Percentiles rank a stretch among this genome's conserved stretches.
Conservation (phyloP, 2,888 invertebrate species). For the Furcula furcula region DNA sequence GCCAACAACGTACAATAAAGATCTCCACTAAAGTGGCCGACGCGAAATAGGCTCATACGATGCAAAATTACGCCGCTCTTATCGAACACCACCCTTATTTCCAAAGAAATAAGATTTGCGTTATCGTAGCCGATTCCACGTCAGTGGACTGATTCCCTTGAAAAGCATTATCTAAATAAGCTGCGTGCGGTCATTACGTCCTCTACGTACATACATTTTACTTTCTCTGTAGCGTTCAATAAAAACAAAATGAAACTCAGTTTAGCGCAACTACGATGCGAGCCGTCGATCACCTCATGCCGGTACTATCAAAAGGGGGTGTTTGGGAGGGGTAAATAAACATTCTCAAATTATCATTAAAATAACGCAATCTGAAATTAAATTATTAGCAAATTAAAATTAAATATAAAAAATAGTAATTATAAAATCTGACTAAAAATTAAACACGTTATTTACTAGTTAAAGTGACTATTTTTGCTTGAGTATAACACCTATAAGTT, state of each 20-base stretch:
- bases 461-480: too few species aligned
- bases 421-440: background rate
- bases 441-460: too few species aligned
- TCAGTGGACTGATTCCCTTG: too few species aligned
- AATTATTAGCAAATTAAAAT: constrained; percentile 33
- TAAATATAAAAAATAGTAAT: background rate
- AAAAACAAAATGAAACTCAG: constrained; percentile 40
- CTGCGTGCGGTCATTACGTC: constrained; percentile 14
- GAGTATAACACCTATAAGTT: too few species aligned
- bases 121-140: too few species aligned
- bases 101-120: too few species aligned
- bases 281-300: constrained; percentile 49
- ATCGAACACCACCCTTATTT: too few species aligned
- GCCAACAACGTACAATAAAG: too few species aligned
- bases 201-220: constrained; percentile 74
- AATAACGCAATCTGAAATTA: constrained; percentile 53
- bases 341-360: constrained; percentile 34
- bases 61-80: too few species aligned
- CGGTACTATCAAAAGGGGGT: constrained; percentile 28
- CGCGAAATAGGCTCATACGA: too few species aligned
- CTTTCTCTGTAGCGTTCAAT: constrained; percentile 73
- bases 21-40: too few species aligned
- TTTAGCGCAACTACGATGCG: constrained; percentile 13
- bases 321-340: constrained; percentile 28
- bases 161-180: too few species aligned